Conservation (phyloP, 1,140 invertebrate species). For the Lethocerus indicus region DNA sequence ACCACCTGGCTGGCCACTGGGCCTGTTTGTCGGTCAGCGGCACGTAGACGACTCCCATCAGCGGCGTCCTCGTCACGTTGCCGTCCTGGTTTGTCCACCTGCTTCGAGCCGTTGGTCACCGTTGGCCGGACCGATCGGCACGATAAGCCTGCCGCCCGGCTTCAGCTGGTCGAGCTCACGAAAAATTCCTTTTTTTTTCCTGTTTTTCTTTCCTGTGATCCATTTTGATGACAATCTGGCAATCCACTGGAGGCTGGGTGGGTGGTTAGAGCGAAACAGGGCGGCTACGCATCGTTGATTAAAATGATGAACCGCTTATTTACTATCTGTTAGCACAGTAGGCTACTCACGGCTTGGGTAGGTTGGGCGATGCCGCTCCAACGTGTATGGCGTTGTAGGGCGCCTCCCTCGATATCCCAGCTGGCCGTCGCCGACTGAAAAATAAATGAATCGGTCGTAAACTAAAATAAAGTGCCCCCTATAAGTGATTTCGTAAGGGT, state of each 20-base stretch:
- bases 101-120: conserved; percentile 65
- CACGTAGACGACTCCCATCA: conserved; percentile 96
- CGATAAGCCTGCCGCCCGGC: conserved; percentile 73
- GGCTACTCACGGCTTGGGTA: conserved; percentile 54
- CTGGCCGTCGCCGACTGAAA: conserved; percentile 66
- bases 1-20: conserved; percentile 35
- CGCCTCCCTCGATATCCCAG: conserved; percentile 47
- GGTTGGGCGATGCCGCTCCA: conserved; percentile 66
- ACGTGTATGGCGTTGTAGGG: conserved; percentile 91
- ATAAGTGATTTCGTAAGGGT: not conserved
- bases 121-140: conserved; percentile 75
- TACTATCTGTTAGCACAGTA: no score
- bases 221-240: no score
- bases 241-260: no score
- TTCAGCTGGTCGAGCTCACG: conserved; percentile 56
- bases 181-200: no score
- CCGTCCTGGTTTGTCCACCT: conserved; percentile 83
- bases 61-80: conserved; percentile 47
- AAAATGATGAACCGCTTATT: no score
- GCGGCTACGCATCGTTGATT: no score
- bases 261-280: no score
- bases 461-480: not conserved
- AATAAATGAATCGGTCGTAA: conserved; percentile 9
- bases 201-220: no score
- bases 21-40: conserved; percentile 78